Conservation (phyloP, 2,888 invertebrate genomes). For the Onchidella celtica region DNA sequence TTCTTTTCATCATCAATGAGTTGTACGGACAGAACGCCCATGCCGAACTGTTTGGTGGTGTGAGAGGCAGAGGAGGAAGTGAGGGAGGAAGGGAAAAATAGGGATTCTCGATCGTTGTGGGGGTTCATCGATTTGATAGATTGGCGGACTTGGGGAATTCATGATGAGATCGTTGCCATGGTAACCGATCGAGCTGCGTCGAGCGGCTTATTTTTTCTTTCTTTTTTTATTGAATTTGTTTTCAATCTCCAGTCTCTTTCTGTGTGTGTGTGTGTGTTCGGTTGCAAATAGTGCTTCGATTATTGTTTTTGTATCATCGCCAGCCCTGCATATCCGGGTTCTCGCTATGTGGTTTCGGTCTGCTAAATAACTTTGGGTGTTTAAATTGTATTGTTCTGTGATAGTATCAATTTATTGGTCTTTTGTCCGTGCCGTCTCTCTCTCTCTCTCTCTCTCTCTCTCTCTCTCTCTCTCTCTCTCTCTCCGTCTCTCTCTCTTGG, state of each 20-base stretch:
- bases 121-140: constrained; percentile 47
- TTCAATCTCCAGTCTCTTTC: constrained; percentile 9
- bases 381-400: too few species aligned
- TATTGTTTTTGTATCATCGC: constrained; percentile 1
- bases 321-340: constrained; percentile 11
- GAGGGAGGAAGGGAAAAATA: too few species aligned
- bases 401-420: background rate
- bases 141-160: constrained; percentile 34
- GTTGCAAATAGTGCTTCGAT: constrained; percentile 12
- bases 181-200: constrained; percentile 41
- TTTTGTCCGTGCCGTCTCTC: background rate
- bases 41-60: constrained; percentile 7
- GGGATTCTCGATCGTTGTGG: constrained; percentile 33
- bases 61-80: too few species aligned
- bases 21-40: too few species aligned
- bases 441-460: constrained; percentile 3
- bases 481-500: too few species aligned
- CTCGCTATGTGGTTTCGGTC: too few species aligned
- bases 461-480: too few species aligned
- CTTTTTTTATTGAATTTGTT: constrained; percentile 37
- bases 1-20: too few species aligned
- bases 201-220: constrained; percentile 16
- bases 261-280: too few species aligned
- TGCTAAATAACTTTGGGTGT: too few species aligned
- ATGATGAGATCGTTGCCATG: constrained; percentile 46